Conservation (phyloP, 92 coral and sea anemone genomes). For the Phenganax marumi region DNA sequence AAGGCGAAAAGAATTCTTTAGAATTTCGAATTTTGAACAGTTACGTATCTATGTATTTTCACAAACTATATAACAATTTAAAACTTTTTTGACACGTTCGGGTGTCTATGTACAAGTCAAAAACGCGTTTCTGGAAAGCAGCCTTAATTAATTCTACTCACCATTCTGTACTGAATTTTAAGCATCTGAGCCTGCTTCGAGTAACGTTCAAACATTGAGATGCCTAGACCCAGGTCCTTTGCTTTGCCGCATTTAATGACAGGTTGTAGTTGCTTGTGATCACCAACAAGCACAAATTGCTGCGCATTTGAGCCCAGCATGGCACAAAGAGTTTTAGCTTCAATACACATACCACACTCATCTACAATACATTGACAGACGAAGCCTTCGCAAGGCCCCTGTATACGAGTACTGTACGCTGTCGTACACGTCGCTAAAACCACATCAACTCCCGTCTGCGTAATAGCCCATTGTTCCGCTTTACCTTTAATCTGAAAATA, state of each 20-base stretch:
- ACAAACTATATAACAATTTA: too few species aligned
- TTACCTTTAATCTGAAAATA: slow-evolving; percentile 43
- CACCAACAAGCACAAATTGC: slow-evolving; percentile 84
- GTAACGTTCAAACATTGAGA: slow-evolving; percentile 81
- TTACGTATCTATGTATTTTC: too few species aligned
- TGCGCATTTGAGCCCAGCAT: slow-evolving; percentile 69
- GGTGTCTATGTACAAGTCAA: too few species aligned
- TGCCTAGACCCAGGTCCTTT: slow-evolving; percentile 63
- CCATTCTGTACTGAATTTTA: slow-evolving; percentile 86
- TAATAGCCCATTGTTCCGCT: slow-evolving; percentile 71
- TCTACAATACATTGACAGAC: slow-evolving; percentile 77
- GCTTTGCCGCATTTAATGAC: slow-evolving; percentile 64
- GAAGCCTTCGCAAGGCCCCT: slow-evolving; percentile 28
- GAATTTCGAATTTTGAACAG: too few species aligned
- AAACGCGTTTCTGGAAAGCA: too few species aligned
- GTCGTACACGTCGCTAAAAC: slow-evolving; percentile 76
- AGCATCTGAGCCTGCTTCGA: slow-evolving; percentile 65
- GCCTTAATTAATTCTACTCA: slow-evolving; percentile 22
- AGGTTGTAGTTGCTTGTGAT: slow-evolving; percentile 90
- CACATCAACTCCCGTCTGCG: slow-evolving; percentile 54
- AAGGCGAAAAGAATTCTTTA: too few species aligned
- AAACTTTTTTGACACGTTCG: too few species aligned
- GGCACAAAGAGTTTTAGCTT: slow-evolving; percentile 79
- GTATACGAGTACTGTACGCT: slow-evolving; percentile 61
- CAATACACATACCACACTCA: slow-evolving; percentile 92